A percentile compares a stretch with the other conserved stretches of the same genome.
These are phyloP conservation scores for Pygathrix nemaeus DNA, from an alignment of 2,113 vertebrate species.

Conservation along the genomic window DNA sequence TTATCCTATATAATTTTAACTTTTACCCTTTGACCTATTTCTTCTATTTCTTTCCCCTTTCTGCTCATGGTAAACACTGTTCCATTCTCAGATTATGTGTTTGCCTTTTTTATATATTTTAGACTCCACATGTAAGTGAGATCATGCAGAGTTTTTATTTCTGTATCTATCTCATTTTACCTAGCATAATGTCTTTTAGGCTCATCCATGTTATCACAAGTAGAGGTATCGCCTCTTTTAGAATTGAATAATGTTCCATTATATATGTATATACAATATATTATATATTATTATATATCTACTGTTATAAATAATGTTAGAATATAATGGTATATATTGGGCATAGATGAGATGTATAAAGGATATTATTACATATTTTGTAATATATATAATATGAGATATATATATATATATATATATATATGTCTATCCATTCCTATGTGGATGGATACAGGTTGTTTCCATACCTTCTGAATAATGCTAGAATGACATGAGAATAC, in stretches of 20 bases:
- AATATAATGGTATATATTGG: too few relatives aligned
- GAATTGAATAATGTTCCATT: background rate
- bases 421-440: too few relatives aligned
- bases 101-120: background rate
- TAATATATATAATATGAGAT: too few relatives aligned
- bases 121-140: background rate
- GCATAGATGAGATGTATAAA: too few relatives aligned
- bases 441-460: background rate
- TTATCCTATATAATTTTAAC: background rate
- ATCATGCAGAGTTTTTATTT: background rate
- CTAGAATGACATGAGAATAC: background rate
- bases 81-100: too few relatives aligned
- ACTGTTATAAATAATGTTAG: background rate
- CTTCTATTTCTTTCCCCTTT: background rate
- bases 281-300: background rate
- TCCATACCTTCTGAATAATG: background rate
- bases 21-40: background rate
- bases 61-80: background rate
- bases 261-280: background rate
- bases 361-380: too few relatives aligned
- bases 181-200: background rate
- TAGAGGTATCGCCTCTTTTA: background rate
- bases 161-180: background rate
- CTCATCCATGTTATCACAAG: background rate
- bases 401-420: too few relatives aligned